A percentile compares a stretch with the other conserved stretches of the same genome.
Conservation (phyloP, 2,888 invertebrate species). For the Ethmia dodecea region DNA sequence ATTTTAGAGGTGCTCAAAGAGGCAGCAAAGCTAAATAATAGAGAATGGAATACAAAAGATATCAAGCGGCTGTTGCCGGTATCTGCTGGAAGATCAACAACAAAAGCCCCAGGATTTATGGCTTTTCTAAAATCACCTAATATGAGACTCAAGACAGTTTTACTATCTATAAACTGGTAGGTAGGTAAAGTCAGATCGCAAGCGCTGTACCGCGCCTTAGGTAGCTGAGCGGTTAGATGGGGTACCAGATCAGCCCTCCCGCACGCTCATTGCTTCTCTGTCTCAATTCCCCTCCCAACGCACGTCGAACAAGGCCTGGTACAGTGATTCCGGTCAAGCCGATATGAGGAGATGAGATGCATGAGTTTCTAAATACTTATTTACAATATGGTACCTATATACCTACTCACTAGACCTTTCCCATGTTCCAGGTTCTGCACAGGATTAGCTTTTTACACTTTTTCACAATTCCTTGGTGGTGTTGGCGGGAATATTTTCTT, state of each 20-base stretch:
- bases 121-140: slow-evolving; percentile 66
- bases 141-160: slow-evolving; percentile 66
- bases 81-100: slow-evolving; percentile 14
- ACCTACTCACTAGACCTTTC: neutral
- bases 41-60: slow-evolving; percentile 25
- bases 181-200: slow-evolving; percentile 4
- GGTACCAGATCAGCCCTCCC: no score
- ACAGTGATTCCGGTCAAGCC: no score
- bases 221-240: no score
- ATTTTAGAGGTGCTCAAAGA: slow-evolving; percentile 41
- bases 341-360: no score
- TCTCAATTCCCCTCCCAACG: no score
- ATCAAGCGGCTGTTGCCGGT: slow-evolving; percentile 29
- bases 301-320: no score
- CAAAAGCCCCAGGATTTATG: slow-evolving; percentile 42
- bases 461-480: slow-evolving; percentile 77
- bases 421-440: slow-evolving; percentile 69
- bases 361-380: no score
- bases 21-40: slow-evolving; percentile 45
- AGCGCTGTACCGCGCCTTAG: no score
- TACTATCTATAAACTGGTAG: slow-evolving; percentile 78
- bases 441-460: slow-evolving; percentile 77
- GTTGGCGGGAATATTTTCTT: slow-evolving; percentile 74
- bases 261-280: no score
- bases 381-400: neutral